Evolutionary conservation across 2,113 vertebrate species (phyloP).

Genomic region (Thomomys bottae): DNA sequence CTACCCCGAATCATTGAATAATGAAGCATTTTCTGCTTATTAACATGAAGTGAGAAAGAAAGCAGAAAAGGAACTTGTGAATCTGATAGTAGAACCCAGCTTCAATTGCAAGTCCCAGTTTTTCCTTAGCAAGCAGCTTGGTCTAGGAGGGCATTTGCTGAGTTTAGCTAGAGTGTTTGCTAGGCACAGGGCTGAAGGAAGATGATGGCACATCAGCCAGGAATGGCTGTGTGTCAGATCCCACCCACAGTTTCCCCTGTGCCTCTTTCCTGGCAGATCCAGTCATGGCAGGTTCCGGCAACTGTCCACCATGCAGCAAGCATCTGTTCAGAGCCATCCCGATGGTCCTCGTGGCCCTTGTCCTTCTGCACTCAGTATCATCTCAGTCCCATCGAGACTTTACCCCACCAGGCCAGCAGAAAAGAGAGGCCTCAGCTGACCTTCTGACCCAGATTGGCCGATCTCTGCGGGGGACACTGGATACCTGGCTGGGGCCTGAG

Average conservation of each 20-base stretch:
- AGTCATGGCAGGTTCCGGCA: conserved; percentile 57
- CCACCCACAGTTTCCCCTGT: background rate
- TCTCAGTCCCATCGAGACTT: background rate
- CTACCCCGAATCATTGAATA: background rate
- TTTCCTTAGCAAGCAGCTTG: background rate
- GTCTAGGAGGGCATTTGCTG: background rate
- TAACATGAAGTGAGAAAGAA: background rate
- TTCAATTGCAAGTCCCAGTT: background rate
- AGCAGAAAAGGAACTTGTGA: background rate
- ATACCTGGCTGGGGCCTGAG: conserved; percentile 78
- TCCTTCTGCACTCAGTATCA: rapidly evolving
- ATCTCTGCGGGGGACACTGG: conserved; percentile 59
- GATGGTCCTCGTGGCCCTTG: background rate
- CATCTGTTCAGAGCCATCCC: background rate
- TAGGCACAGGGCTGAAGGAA: background rate
- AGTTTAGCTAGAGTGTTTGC: background rate
- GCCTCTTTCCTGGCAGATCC: conserved; percentile 33
- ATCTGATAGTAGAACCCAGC: background rate
- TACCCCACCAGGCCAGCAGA: conserved; percentile 21
- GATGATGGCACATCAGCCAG: background rate
- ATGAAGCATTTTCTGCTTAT: too few relatives aligned
- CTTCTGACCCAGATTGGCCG: conserved; percentile 71
- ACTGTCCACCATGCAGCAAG: background rate
- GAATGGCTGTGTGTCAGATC: background rate
- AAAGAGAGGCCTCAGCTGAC: background rate